Evolutionary conservation across 92 coral and sea anemone species (phyloP).

Genomic region (Porites lobata): DNA sequence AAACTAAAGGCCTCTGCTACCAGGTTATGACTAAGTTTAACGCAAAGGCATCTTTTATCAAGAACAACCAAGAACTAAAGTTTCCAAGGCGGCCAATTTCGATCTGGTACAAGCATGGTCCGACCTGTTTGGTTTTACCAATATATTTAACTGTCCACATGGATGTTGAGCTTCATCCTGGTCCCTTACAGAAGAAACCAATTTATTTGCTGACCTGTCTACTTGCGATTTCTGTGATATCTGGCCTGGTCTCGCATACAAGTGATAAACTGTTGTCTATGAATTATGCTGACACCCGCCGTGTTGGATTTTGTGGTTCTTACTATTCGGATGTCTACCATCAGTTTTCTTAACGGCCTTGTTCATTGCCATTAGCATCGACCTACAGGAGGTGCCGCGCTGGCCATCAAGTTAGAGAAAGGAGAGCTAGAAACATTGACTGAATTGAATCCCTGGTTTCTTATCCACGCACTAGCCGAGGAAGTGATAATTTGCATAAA

Average conservation of each 20-base stretch:
- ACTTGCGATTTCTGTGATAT: conserved; percentile 17
- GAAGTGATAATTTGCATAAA: no score
- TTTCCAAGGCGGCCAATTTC: conserved; percentile 13
- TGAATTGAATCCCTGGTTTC: no score
- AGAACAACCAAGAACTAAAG: conserved; percentile 26
- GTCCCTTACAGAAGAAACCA: conserved; percentile 24
- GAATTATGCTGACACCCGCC: conserved; percentile 33
- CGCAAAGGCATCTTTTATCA: conserved; percentile 10
- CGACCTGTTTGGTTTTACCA: conserved; percentile 23
- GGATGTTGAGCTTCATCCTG: conserved; percentile 31
- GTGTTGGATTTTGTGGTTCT: conserved; percentile 25
- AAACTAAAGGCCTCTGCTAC: conserved; percentile 21
- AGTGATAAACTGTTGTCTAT: conserved; percentile 23
- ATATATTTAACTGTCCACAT: conserved; percentile 20
- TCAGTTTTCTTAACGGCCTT: no score
- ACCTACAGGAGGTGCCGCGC: no score
- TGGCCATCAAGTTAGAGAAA: no score
- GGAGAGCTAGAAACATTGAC: no score
- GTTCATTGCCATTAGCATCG: no score
- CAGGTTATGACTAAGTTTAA: background rate
- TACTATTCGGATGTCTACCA: background rate
- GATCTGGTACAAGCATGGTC: conserved; percentile 13
- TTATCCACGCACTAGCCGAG: no score
- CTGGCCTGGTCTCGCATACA: conserved; percentile 27
- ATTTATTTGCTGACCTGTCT: conserved; percentile 19